These are phyloP conservation scores for Tetrax tetrax DNA, from an alignment of 2,113 vertebrate species.

Conservation along the genomic window DNA sequence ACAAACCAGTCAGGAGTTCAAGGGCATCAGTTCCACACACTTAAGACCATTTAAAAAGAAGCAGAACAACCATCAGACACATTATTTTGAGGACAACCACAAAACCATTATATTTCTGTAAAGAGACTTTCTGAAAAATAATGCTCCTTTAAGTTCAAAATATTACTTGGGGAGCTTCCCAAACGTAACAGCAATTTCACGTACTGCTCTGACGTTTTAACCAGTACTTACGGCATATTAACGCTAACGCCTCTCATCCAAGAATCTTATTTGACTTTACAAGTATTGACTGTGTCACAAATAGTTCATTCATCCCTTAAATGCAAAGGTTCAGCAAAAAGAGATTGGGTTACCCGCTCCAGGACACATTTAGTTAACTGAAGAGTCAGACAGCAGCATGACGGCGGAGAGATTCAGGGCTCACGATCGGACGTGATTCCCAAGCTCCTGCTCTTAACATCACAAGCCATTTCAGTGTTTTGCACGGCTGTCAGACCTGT, in stretches of 20 bases:
- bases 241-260: neutral
- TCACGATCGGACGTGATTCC: fast-evolving
- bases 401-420: neutral
- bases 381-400: neutral
- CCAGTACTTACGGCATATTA: neutral
- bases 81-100: neutral
- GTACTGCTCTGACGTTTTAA: neutral
- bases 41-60: neutral
- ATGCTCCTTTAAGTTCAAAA: neutral
- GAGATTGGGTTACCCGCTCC: neutral
- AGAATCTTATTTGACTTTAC: neutral
- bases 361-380: neutral
- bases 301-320: neutral
- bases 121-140: neutral
- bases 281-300: neutral
- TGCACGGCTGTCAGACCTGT: neutral
- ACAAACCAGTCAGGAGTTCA: neutral
- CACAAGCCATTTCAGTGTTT: neutral
- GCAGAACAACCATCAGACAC: neutral
- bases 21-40: neutral
- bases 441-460: neutral
- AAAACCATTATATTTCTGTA: neutral
- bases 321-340: neutral
- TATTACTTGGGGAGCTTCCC: neutral
- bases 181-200: neutral